Conservation (phyloP, 2,888 invertebrate genomes). For the Pristionchus japonicus region DNA sequence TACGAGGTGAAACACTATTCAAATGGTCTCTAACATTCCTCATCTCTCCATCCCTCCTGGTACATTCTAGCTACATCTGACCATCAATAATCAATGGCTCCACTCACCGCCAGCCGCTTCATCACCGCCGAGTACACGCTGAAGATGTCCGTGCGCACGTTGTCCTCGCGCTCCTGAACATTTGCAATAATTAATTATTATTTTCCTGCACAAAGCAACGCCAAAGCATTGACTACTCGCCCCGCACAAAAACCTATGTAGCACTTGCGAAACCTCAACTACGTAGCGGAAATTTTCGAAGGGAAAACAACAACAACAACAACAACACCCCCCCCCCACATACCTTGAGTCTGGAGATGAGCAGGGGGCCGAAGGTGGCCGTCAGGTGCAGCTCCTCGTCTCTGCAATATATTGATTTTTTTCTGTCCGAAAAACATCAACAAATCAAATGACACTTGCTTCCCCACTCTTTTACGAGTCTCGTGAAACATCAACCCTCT, state of each 20-base stretch:
- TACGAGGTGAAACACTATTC: too few relatives aligned
- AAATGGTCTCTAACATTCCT: too few relatives aligned
- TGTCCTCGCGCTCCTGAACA: slow-evolving; percentile 87
- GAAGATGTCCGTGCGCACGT: slow-evolving; percentile 92
- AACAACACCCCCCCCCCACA: too few relatives aligned
- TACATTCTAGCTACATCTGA: neutral
- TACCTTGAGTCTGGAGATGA: slow-evolving; percentile 83
- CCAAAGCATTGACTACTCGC: neutral
- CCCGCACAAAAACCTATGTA: neutral
- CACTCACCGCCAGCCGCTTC: slow-evolving; percentile 79
- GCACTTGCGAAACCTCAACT: neutral
- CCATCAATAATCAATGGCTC: neutral
- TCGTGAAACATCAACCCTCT: neutral
- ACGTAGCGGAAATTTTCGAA: neutral
- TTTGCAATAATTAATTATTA: neutral
- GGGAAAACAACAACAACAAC: too few relatives aligned
- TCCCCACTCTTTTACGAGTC: neutral
- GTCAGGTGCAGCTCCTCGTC: slow-evolving; percentile 92
- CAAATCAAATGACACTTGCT: neutral
- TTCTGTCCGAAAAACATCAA: neutral
- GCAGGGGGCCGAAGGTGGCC: slow-evolving; percentile 88
- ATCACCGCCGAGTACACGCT: slow-evolving; percentile 94
- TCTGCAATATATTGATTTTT: slow-evolving; percentile 40
- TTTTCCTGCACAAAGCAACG: too few relatives aligned
- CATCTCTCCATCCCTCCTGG: too few relatives aligned